These are phyloP conservation scores for Phyllostomus discolor DNA, from an alignment of 2,113 vertebrate genomes.

Conservation along the genomic window DNA sequence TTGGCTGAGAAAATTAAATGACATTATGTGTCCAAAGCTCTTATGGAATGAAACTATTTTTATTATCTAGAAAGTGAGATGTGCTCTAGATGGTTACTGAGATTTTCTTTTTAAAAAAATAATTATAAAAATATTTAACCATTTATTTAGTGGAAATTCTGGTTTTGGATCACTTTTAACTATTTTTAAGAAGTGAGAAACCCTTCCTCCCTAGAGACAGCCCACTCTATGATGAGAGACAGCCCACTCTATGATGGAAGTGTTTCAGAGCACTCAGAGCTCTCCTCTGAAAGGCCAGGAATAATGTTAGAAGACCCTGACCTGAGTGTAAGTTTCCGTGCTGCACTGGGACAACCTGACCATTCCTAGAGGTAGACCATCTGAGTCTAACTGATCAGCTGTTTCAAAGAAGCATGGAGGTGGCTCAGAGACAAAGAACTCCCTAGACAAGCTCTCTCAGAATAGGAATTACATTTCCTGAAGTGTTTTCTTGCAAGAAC, in stretches of 20 bases:
- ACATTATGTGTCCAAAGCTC: not conserved
- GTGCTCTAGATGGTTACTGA: not conserved
- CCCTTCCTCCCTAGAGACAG: not conserved
- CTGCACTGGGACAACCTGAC: not conserved
- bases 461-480: not conserved
- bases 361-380: not conserved
- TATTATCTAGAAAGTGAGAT: not conserved
- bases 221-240: not conserved
- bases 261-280: not conserved
- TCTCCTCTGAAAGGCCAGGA: not conserved
- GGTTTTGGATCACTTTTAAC: not conserved
- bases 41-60: not conserved
- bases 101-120: not conserved
- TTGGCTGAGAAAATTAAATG: not conserved
- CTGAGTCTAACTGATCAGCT: not conserved
- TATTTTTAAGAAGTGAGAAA: not conserved
- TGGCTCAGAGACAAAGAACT: not conserved
- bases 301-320: not conserved
- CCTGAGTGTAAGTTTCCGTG: not conserved
- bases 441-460: not conserved
- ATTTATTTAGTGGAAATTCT: not conserved
- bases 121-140: not conserved
- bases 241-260: not conserved
- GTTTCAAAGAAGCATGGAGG: not conserved
- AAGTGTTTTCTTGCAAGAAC: not conserved